Evolutionary conservation across 1,140 invertebrate genomes (phyloP).

Genomic region (Drosophila neocordata): DNA sequence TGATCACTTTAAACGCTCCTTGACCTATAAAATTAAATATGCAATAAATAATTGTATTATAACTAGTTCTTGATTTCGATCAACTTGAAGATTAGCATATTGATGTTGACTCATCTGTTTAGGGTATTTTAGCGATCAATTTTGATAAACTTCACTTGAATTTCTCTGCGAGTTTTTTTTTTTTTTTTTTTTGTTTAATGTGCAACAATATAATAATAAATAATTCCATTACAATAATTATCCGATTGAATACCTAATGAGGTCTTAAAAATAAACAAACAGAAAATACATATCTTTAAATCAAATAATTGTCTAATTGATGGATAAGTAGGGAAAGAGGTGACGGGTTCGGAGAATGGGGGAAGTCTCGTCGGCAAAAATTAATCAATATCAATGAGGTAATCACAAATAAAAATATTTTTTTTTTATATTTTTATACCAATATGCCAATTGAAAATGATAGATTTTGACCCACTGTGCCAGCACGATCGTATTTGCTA

Average conservation of each 20-base stretch:
- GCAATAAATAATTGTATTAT: conserved; percentile 1
- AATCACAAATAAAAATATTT: conserved; percentile 44
- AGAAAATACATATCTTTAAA: conserved; percentile 17
- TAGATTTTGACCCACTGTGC: conserved; percentile 41
- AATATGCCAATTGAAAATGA: conserved; percentile 26
- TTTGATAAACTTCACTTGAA: neutral
- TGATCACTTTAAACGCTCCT: neutral
- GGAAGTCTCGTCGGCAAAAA: conserved; percentile 20
- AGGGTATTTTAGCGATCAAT: neutral
- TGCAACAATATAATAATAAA: conserved; percentile 69
- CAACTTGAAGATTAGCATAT: neutral
- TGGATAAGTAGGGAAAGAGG: neutral
- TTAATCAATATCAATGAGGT: conserved; percentile 68
- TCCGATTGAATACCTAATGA: conserved; percentile 63
- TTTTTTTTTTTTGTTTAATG: conserved; percentile 33
- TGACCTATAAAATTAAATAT: conserved; percentile 6
- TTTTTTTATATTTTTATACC: too few relatives aligned
- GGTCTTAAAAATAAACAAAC: conserved; percentile 28
- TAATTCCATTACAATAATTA: conserved; percentile 77
- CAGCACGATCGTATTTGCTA: conserved; percentile 9
- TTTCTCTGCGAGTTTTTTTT: conserved; percentile 3
- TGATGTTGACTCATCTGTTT: neutral
- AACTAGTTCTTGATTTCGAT: neutral
- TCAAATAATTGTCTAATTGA: conserved; percentile 24
- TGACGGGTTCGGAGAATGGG: neutral